Percentiles rank a stretch among this genome's conserved stretches.
Evolutionary conservation across 2,888 invertebrate genomes (phyloP).

Genomic region (Argynnis bischoffii): DNA sequence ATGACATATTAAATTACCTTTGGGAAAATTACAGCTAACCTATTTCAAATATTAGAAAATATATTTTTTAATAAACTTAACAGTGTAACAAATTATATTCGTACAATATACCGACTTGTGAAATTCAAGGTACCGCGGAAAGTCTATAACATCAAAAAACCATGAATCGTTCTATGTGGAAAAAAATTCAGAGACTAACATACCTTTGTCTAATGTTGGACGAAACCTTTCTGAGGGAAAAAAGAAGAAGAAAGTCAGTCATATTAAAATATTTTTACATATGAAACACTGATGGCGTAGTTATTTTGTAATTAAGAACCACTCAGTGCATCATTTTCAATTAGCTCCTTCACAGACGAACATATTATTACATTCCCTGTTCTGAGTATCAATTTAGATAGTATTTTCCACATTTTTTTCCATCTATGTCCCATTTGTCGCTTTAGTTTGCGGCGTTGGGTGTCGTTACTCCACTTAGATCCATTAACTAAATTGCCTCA

Average conservation of each 20-base stretch:
- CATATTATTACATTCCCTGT: neutral
- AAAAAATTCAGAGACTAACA: too few species aligned
- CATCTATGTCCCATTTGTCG: slow-evolving; percentile 10
- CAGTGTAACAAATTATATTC: neutral
- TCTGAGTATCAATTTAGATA: slow-evolving; percentile 2
- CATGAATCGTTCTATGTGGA: too few species aligned
- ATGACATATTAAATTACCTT: slow-evolving; percentile 3
- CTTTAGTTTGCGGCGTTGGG: slow-evolving; percentile 40
- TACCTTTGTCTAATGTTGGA: too few species aligned
- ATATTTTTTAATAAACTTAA: neutral
- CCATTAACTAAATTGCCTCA: slow-evolving; percentile 52
- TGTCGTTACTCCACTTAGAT: slow-evolving; percentile 42
- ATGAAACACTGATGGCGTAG: too few species aligned
- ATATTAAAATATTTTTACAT: too few species aligned
- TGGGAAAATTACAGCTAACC: neutral
- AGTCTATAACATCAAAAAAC: too few species aligned
- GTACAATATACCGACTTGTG: too few species aligned
- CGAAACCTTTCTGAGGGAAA: too few species aligned
- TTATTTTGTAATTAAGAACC: too few species aligned
- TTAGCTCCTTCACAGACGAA: neutral
- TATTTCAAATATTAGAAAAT: neutral
- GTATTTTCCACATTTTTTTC: slow-evolving; percentile 9
- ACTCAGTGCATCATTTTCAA: too few species aligned
- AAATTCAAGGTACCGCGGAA: too few species aligned
- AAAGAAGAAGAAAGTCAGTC: too few species aligned